These are phyloP conservation scores for Harpalus rufipes DNA, from an alignment of 2,888 invertebrate genomes.

Conservation along the genomic window DNA sequence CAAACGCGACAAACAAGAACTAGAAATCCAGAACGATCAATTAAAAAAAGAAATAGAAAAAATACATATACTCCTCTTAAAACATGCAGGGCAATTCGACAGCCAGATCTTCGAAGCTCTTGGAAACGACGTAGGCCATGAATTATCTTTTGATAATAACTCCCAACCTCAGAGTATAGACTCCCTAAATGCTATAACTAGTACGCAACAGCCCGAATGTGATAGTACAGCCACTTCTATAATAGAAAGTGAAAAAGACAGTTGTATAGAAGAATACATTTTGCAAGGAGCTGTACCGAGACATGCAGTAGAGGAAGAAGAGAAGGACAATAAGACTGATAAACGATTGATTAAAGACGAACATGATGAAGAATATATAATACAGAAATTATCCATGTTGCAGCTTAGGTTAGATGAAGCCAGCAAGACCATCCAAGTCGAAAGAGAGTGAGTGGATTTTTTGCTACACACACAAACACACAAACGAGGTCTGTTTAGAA, in stretches of 20 bases:
- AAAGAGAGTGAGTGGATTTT: constrained; percentile 83
- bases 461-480: not conserved
- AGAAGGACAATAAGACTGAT: constrained; percentile 74
- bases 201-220: constrained; percentile 73
- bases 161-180: constrained; percentile 69
- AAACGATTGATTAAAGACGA: constrained; percentile 75
- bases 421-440: constrained; percentile 84
- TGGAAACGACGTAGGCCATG: constrained; percentile 72
- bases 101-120: constrained; percentile 78
- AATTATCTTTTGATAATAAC: constrained; percentile 61
- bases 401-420: constrained; percentile 87
- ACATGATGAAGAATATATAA: constrained; percentile 80
- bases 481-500: too few species aligned
- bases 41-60: constrained; percentile 90
- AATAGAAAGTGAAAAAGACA: constrained; percentile 72
- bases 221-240: constrained; percentile 74
- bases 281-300: constrained; percentile 83
- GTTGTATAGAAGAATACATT: constrained; percentile 81
- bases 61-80: constrained; percentile 83
- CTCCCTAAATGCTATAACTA: constrained; percentile 73
- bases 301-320: constrained; percentile 77
- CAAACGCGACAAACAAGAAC: constrained; percentile 88
- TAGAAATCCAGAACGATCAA: constrained; percentile 87
- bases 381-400: constrained; percentile 83
- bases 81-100: constrained; percentile 86